A percentile compares a stretch with the other conserved stretches of the same genome.
Conservation (phyloP, 1,140 invertebrate species). For the Bombus superbus region DNA sequence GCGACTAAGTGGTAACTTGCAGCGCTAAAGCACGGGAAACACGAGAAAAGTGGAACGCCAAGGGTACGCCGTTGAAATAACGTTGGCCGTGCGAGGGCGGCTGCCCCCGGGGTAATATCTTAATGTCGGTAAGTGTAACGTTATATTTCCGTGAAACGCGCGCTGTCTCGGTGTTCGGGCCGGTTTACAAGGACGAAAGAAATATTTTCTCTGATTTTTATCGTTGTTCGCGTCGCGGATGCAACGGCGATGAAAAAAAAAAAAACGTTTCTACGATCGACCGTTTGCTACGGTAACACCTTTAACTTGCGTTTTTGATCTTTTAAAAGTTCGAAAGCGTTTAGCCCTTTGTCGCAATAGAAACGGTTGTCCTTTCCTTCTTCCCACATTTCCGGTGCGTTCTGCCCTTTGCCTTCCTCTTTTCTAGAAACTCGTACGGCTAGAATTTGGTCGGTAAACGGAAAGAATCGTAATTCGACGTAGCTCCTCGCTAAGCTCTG, state of each 20-base stretch:
- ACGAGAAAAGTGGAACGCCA: constrained; percentile 1
- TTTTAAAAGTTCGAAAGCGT: neutral
- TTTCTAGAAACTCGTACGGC: neutral
- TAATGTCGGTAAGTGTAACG: constrained; percentile 1
- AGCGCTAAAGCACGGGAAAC: neutral
- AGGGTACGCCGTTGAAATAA: neutral
- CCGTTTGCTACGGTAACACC: neutral
- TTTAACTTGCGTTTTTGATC: neutral
- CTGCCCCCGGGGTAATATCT: neutral
- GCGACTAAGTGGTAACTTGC: neutral
- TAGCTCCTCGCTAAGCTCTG: too few species aligned
- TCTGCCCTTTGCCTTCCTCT: neutral
- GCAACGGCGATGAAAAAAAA: neutral
- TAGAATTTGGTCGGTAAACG: too few species aligned
- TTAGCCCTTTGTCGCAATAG: neutral
- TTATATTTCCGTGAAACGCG: neutral
- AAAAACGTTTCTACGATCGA: neutral
- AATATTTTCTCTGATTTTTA: neutral
- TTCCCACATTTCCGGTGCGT: too few species aligned
- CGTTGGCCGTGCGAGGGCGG: too few species aligned
- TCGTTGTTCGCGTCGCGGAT: neutral
- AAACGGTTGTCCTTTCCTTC: neutral
- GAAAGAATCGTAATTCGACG: too few species aligned
- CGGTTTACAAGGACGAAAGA: neutral
- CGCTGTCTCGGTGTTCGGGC: too few species aligned